Evolutionary conservation across 1,140 invertebrate genomes (phyloP).

Genomic region (Drosophila murphyi): DNA sequence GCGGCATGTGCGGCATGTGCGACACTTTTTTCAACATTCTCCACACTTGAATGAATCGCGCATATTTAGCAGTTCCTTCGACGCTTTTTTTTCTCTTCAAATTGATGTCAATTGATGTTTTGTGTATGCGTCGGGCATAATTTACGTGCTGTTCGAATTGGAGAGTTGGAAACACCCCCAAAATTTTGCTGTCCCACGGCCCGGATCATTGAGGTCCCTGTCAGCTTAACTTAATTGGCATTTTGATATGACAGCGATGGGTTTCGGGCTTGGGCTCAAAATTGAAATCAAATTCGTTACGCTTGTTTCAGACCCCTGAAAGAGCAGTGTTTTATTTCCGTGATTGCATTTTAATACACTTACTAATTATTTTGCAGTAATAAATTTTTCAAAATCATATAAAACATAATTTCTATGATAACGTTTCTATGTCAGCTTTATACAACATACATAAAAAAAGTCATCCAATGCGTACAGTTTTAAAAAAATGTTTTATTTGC

Average conservation of each 20-base stretch:
- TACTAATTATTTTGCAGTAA: too few relatives aligned
- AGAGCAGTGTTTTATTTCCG: not conserved
- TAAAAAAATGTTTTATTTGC: too few relatives aligned
- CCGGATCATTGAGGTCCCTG: constrained; percentile 54
- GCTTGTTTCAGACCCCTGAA: constrained; percentile 21
- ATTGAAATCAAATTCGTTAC: constrained; percentile 67
- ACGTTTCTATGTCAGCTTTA: too few relatives aligned
- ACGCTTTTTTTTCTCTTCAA: constrained; percentile 22
- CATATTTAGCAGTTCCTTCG: constrained; percentile 56
- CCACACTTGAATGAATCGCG: constrained; percentile 47
- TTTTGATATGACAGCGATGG: constrained; percentile 71
- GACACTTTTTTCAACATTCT: constrained; percentile 27
- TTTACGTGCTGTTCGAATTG: constrained; percentile 45
- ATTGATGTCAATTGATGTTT: constrained; percentile 17
- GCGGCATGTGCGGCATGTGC: constrained; percentile 14
- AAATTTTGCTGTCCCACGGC: constrained; percentile 23
- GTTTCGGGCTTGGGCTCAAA: constrained; percentile 39
- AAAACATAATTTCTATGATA: too few relatives aligned
- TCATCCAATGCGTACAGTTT: too few relatives aligned
- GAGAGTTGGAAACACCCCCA: not conserved
- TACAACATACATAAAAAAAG: too few relatives aligned
- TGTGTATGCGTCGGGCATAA: constrained; percentile 54
- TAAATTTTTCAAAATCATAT: too few relatives aligned
- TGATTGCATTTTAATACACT: too few relatives aligned
- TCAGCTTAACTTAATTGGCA: constrained; percentile 76